Evolutionary conservation across 2,888 invertebrate genomes (phyloP), one percentile per base, ranked within the genome.

Genomic region (Cataglyphis altisquamis): DNA sequence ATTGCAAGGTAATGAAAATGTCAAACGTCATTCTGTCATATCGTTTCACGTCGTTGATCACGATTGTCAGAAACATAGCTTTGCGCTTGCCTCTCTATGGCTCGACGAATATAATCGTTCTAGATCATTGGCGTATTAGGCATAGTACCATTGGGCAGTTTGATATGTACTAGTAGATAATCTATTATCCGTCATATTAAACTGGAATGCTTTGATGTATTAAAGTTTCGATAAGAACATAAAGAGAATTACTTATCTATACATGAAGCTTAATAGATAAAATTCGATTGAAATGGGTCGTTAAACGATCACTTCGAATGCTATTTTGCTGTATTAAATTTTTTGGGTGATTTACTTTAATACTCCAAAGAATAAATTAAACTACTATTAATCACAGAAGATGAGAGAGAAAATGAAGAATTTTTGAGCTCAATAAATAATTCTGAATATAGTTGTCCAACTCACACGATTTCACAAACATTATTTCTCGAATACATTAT

Each of bases 21-120:
- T 70, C 78, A 78, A 39, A 70, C 25, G 78, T 78, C 78, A 60
- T 70, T 78, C 78, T 60, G 70, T 78, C 78, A 60, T 70, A 78
- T 70, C 45, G 78, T 70, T 70, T 78, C 70, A 60, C 29, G 57
- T 68, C 57, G 70, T 70, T 70, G 57, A 70, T 78, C 78, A 57
- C 57, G 21, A 78, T 78, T 78, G 78, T 78, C 78, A 60, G 70
- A 70, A 57, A 60, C 78, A 78, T 32, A 45, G 57, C 78, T 70
- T 70, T 57, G 70, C 41, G 57, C 70, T 32, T 45, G 45, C 39
- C 39, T 70, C 70, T 70, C 78, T 32, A 55, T 55, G 29, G 39
- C 12, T 77, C 39, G 25, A 32, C n/a, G 57, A 41, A 41, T 41
- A 57, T 78, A 78, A 78, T 78, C 70, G 57, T 41, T 78, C 70